phyloP scores from a whole-genome alignment of 2,797 vertebrate genomes.

The Hoplostethus mediterraneus region DNA sequence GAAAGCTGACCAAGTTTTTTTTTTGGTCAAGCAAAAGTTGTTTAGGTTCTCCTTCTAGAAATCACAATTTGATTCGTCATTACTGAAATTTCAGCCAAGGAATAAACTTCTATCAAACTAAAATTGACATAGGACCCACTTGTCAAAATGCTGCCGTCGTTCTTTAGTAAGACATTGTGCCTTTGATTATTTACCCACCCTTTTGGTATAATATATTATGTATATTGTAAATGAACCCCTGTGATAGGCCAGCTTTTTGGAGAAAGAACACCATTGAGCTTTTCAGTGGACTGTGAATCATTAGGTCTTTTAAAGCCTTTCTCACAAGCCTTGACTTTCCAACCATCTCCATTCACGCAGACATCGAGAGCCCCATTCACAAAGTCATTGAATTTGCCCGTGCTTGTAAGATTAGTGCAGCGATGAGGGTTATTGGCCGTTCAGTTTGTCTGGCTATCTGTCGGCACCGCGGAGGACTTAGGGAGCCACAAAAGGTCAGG shows the following conservation, averaged over 20 bases:
- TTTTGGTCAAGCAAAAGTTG: not conserved
- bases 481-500: conserved; percentile 81
- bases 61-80: not conserved
- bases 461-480: conserved; percentile 75
- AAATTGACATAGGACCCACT: conserved; percentile 8
- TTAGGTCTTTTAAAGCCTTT: conserved; percentile 46
- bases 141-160: not conserved
- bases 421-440: conserved; percentile 64
- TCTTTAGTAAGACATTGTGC: not conserved
- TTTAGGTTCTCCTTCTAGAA: not conserved
- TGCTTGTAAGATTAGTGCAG: conserved; percentile 73
- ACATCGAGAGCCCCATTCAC: conserved; percentile 72
- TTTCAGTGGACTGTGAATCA: conserved; percentile 45
- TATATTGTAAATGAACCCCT: conserved; percentile 1
- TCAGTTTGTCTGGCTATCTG: conserved; percentile 72
- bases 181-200: not conserved
- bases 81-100: conserved; percentile 10
- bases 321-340: conserved; percentile 53
- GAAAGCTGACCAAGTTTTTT: not conserved
- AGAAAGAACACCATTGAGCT: conserved; percentile 31
- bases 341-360: conserved; percentile 70
- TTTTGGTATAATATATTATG: not conserved
- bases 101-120: conserved; percentile 24
- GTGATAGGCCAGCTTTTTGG: conserved; percentile 22
- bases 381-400: conserved; percentile 65